A percentile compares a stretch with the other conserved stretches of the same genome.
phyloP scores from a whole-genome alignment of 2,797 vertebrate species.

The Poeciliopsis turneri region DNA sequence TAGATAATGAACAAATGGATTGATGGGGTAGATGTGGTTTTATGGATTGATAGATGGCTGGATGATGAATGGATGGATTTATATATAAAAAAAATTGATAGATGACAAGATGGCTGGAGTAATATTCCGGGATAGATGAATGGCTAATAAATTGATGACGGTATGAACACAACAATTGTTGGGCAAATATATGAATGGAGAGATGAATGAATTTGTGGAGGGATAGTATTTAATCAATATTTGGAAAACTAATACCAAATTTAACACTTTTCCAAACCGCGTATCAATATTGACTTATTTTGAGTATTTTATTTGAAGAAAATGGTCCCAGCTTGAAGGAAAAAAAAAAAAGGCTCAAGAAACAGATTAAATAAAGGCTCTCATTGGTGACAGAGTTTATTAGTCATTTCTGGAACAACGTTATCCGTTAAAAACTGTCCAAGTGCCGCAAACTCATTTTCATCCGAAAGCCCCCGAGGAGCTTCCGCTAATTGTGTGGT shows the following conservation, averaged over 20 bases:
- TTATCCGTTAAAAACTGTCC: constrained; percentile 40
- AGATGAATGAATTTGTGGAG: background rate
- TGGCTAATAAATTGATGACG: background rate
- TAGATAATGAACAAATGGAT: background rate
- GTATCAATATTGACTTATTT: background rate
- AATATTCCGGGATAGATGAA: background rate
- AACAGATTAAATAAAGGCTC: background rate
- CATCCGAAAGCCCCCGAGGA: constrained; percentile 52
- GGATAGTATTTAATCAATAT: background rate
- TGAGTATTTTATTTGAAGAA: background rate
- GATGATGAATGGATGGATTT: background rate
- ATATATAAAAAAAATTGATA: background rate
- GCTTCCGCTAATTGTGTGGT: constrained; percentile 58
- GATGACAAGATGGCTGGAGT: background rate
- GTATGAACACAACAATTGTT: background rate
- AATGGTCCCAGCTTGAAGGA: background rate
- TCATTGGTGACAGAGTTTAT: background rate
- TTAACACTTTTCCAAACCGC: background rate
- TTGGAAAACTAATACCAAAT: background rate
- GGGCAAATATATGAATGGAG: no score
- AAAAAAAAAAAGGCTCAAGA: background rate
- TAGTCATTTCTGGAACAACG: constrained; percentile 41
- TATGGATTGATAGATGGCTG: background rate
- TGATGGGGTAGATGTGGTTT: background rate
- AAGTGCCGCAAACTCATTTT: constrained; percentile 37